Evolutionary conservation across 2,888 invertebrate genomes (phyloP).

Genomic region (Gymnoscelis rufifasciata): DNA sequence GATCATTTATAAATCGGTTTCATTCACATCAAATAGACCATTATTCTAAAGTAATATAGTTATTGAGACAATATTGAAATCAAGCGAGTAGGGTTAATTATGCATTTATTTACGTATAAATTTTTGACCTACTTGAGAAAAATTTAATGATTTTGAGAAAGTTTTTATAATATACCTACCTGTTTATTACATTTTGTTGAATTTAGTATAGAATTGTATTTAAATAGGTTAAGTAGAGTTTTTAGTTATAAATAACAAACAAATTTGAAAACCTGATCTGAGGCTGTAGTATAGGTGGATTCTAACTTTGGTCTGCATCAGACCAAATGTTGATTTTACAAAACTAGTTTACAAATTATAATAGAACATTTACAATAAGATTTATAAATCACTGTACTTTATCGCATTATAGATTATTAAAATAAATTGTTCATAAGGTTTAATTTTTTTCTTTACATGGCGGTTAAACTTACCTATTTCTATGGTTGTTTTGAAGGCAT

Average conservation of each 20-base stretch:
- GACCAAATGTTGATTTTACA: constrained; percentile 43
- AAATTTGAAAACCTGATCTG: constrained; percentile 36
- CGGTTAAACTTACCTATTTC: neutral
- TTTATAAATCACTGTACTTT: constrained; percentile 31
- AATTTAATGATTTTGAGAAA: neutral
- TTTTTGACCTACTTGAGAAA: neutral
- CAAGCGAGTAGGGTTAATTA: neutral
- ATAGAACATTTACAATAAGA: constrained; percentile 13
- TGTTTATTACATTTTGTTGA: constrained; percentile 1
- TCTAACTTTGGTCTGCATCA: constrained; percentile 67
- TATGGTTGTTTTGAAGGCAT: too few relatives aligned
- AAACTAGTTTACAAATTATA: constrained; percentile 19
- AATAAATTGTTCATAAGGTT: constrained; percentile 35
- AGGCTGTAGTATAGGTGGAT: constrained; percentile 42
- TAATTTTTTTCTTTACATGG: constrained; percentile 20
- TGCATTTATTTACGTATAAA: constrained; percentile 13
- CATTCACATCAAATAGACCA: too few relatives aligned
- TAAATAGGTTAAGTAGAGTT: constrained; percentile 18
- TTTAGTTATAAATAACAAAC: neutral
- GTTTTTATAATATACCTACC: neutral
- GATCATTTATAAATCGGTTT: too few relatives aligned
- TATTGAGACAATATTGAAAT: neutral
- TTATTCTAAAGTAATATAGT: too few relatives aligned
- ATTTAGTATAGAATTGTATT: constrained; percentile 17
- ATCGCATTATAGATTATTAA: constrained; percentile 30